Conservation (phyloP, 2,113 vertebrate species). For the Entomyzon cyanotis region DNA sequence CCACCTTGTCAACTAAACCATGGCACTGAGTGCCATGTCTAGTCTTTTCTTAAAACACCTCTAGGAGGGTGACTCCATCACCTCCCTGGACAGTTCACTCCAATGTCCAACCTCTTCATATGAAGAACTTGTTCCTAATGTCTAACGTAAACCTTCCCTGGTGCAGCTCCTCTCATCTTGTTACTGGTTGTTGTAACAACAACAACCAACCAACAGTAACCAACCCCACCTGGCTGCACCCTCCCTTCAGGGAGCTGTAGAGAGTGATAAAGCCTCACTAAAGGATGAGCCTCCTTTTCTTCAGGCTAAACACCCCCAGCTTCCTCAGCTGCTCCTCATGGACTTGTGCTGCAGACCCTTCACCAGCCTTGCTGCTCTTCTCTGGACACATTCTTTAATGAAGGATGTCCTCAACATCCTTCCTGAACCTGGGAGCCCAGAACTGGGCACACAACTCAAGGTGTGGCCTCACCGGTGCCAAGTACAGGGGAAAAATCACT, state of each 20-base stretch:
- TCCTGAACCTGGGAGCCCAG: neutral
- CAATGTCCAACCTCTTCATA: neutral
- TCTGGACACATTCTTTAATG: fast-evolving
- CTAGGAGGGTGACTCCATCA: no score
- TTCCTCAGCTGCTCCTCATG: neutral
- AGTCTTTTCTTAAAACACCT: neutral
- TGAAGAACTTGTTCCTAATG: neutral
- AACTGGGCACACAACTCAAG: neutral
- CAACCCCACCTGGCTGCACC: fast-evolving
- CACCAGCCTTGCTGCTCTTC: neutral
- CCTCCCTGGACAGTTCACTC: neutral
- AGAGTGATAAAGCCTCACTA: no score
- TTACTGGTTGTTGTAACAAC: fast-evolving
- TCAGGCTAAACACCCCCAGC: neutral
- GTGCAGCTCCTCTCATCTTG: neutral
- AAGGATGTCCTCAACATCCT: neutral
- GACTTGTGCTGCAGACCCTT: neutral
- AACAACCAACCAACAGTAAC: fast-evolving
- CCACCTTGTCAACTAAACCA: neutral
- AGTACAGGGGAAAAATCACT: neutral
- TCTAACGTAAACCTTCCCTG: neutral
- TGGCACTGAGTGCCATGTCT: neutral
- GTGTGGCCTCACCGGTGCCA: fast-evolving
- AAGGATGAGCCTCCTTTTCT: neutral
- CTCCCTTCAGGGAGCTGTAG: neutral